These are phyloP conservation scores for Chrysina gloriosa DNA, from an alignment of 2,888 invertebrate genomes.

Conservation along the genomic window DNA sequence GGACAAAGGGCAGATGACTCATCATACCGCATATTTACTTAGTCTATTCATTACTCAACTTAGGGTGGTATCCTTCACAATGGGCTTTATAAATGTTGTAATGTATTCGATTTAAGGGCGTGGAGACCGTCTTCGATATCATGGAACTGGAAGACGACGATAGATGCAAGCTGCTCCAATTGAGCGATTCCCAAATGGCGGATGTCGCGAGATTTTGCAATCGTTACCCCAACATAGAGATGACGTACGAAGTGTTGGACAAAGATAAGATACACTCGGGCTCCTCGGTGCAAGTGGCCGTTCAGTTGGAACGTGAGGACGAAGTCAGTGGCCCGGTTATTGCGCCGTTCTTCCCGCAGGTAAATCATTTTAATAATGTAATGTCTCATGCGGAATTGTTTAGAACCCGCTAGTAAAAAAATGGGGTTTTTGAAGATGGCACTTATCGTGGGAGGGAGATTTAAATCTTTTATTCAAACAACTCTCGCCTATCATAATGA, in stretches of 20 bases:
- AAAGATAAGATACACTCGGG: slow-evolving; percentile 84
- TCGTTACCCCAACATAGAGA: slow-evolving; percentile 97
- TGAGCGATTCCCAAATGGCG: slow-evolving; percentile 91
- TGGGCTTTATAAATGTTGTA: no score
- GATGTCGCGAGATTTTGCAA: slow-evolving; percentile 99
- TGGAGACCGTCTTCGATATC: slow-evolving; percentile 95
- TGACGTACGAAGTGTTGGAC: slow-evolving; percentile 89
- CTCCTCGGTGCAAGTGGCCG: slow-evolving; percentile 88
- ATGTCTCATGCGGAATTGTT: no score
- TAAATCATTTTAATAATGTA: slow-evolving; percentile 60
- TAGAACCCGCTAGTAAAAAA: no score
- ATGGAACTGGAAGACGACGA: slow-evolving; percentile 96
- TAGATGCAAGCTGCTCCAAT: slow-evolving; percentile 79
- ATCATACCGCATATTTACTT: no score
- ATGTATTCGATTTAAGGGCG: slow-evolving; percentile 68
- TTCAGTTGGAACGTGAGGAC: slow-evolving; percentile 95
- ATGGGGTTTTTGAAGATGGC: no score
- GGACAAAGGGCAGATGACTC: no score
- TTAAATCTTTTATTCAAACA: no score
- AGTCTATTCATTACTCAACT: no score
- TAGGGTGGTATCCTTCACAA: no score
- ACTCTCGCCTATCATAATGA: no score
- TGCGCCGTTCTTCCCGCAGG: slow-evolving; percentile 98
- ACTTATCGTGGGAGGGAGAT: no score
- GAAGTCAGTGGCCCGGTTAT: slow-evolving; percentile 97